These are phyloP conservation scores for Pseudomyrmex flavicornis DNA, from an alignment of 1,140 invertebrate genomes.

Conservation along the genomic window DNA sequence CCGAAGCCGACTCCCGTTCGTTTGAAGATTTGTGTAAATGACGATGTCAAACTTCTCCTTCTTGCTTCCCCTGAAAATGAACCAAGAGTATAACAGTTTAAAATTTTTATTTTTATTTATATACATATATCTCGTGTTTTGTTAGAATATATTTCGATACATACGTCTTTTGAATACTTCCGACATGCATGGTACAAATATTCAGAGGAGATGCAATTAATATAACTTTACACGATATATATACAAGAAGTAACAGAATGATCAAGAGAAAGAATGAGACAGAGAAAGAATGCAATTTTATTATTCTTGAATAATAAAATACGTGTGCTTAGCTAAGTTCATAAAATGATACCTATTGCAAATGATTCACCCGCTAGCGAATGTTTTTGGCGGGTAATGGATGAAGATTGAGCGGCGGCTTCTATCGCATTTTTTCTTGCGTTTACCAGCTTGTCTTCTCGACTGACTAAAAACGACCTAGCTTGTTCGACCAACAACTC, in stretches of 20 bases:
- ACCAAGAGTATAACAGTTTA: conserved; percentile 24
- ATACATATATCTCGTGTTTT: conserved; percentile 1
- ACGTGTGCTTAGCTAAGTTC: conserved; percentile 38
- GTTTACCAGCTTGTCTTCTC: conserved; percentile 91
- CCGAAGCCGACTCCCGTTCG: conserved; percentile 84
- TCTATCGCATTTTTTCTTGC: conserved; percentile 88
- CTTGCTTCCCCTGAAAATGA: conserved; percentile 86
- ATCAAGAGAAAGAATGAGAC: conserved; percentile 17
- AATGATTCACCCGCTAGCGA: conserved; percentile 80
- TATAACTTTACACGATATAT: conserved; percentile 1
- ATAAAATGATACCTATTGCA: conserved; percentile 78
- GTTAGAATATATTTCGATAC: conserved; percentile 60
- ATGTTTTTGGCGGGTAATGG: conserved; percentile 70
- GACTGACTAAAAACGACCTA: conserved; percentile 90
- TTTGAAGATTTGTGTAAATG: conserved; percentile 90
- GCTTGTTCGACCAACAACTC: conserved; percentile 90
- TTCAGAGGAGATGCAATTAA: conserved; percentile 56
- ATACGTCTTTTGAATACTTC: conserved; percentile 73
- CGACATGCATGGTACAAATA: conserved; percentile 38
- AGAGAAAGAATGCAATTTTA: background rate
- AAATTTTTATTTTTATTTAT: background rate
- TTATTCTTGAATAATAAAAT: conserved; percentile 25
- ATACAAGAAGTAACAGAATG: too few species aligned
- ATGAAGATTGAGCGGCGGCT: conserved; percentile 76
- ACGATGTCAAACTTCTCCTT: conserved; percentile 89